Evolutionary conservation across 2,888 invertebrate species (phyloP).

Genomic region (Nomada ruficornis): DNA sequence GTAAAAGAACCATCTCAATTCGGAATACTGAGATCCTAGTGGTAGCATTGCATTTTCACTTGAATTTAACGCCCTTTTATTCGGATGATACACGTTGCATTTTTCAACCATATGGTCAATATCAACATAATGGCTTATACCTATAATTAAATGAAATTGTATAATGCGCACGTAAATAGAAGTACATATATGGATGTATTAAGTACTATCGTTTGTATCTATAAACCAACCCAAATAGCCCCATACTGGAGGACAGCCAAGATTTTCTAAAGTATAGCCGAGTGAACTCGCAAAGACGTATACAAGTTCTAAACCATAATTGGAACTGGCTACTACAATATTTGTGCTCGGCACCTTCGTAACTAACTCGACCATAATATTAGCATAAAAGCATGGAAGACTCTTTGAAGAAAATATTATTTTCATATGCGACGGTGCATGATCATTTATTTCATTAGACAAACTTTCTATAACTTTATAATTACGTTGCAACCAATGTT

Average conservation of each 20-base stretch:
- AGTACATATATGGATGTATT: neutral
- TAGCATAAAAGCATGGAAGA: conserved; percentile 87
- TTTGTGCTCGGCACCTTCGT: conserved; percentile 84
- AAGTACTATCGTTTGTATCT: neutral
- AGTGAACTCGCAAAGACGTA: conserved; percentile 74
- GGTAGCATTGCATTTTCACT: conserved; percentile 85
- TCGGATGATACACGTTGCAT: conserved; percentile 85
- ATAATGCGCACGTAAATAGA: neutral
- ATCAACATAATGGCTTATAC: conserved; percentile 86
- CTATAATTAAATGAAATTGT: conserved; percentile 68
- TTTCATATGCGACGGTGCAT: conserved; percentile 84
- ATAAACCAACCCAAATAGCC: conserved; percentile 84
- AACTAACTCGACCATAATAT: conserved; percentile 83
- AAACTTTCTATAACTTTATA: conserved; percentile 82
- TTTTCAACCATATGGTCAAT: conserved; percentile 85
- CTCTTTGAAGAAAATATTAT: conserved; percentile 86
- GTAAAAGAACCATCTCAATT: conserved; percentile 86
- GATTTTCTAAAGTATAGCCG: conserved; percentile 84
- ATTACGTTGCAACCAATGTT: conserved; percentile 78
- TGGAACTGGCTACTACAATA: conserved; percentile 86
- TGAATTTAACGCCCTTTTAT: conserved; percentile 85
- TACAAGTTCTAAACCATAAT: conserved; percentile 85
- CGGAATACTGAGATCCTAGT: conserved; percentile 85
- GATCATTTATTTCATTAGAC: conserved; percentile 85
- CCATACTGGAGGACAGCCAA: conserved; percentile 88